Base-by-base conservation (phyloP, 2,888 invertebrate genomes). In the Eristalinus aeneus region DNA sequence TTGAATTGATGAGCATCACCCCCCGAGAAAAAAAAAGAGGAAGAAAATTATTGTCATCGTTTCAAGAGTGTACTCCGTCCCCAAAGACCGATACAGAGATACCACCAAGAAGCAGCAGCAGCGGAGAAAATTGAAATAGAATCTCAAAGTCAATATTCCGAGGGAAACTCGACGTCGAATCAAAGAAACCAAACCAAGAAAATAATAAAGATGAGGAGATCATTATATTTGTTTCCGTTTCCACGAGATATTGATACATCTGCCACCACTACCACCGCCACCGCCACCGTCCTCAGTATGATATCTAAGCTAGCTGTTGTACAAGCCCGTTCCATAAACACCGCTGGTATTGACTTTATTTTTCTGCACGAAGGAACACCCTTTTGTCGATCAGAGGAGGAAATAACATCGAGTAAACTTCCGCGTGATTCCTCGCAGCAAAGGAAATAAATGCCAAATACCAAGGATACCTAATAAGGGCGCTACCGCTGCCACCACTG, bases 341-440 rank as follows among this genome's bases (percentile, higher is more conserved):
- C 67, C 61, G 68, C 56, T 73, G 77, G 72, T 82, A 73, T 82
- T 77, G 82, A 73, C 72, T 77, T 82, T 63, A 82, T 67, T 76
- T 77, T 82, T 82, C 82, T 82, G 82, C 82, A 60, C 72, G 72
- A 82, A 58, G 67, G 56, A 58, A 77, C 82, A 82, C 77, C 72
- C 82, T 77, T 82, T 77, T 68, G 77, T 77, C 68, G 77, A 82
- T 76, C 68, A 46, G 63, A 68, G 36, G 67, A 82, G 76, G 76
- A 76, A 76, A 82, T 76, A 82, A 82, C 82, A 77, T 82, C 64
- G 77, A 82, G 82, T 77, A 77, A 82, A 77, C 82, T 82, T 82
- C 82, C 82, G 72, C 82, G 77, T 77, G 76, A 82, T 76, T 82
- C 82, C 82, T 72, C 58, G 61, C 76, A 76, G 82, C 76, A 65